phyloP scores from a whole-genome alignment of 2,797 vertebrate species.

The Coregonus ussuriensis region DNA sequence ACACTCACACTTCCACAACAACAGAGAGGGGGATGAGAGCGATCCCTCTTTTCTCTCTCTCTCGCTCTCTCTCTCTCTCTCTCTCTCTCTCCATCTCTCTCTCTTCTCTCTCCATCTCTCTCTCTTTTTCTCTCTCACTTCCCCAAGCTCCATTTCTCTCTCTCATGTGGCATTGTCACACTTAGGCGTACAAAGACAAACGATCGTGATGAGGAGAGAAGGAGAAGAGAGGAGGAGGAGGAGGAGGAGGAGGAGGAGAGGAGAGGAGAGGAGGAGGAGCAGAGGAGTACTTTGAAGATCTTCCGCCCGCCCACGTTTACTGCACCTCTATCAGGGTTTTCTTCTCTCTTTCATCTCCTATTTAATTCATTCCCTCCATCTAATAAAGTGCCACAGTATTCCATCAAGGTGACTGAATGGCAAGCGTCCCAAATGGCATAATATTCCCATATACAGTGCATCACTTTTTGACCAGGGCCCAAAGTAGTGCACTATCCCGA shows the following conservation, averaged over 20 bases:
- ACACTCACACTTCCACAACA: conserved; percentile 54
- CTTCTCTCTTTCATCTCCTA: not conserved
- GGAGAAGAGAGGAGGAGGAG: too few species aligned
- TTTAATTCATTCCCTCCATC: not conserved
- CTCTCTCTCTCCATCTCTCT: not conserved
- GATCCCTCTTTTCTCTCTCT: conserved; percentile 35
- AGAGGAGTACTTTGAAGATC: not conserved
- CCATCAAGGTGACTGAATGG: not conserved
- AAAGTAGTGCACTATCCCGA: too few species aligned
- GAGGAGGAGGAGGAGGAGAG: too few species aligned
- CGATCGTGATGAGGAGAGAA: not conserved
- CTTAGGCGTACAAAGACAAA: conserved; percentile 1
- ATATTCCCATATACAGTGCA: too few species aligned
- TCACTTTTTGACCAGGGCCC: too few species aligned
- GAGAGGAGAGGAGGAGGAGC: too few species aligned
- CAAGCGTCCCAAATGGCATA: too few species aligned
- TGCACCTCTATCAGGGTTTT: not conserved
- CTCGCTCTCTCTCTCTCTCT: not conserved
- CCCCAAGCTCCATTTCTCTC: conserved; percentile 10
- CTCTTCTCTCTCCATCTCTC: not conserved
- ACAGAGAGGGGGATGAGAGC: conserved; percentile 53
- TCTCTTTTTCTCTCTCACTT: conserved; percentile 1
- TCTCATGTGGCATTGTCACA: conserved; percentile 17
- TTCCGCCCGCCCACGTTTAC: not conserved
- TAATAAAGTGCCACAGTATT: not conserved